A percentile compares a stretch with the other conserved stretches of the same genome.
These are phyloP conservation scores for Plecotus auritus DNA, from an alignment of 2,113 vertebrate genomes.

Conservation along the genomic window DNA sequence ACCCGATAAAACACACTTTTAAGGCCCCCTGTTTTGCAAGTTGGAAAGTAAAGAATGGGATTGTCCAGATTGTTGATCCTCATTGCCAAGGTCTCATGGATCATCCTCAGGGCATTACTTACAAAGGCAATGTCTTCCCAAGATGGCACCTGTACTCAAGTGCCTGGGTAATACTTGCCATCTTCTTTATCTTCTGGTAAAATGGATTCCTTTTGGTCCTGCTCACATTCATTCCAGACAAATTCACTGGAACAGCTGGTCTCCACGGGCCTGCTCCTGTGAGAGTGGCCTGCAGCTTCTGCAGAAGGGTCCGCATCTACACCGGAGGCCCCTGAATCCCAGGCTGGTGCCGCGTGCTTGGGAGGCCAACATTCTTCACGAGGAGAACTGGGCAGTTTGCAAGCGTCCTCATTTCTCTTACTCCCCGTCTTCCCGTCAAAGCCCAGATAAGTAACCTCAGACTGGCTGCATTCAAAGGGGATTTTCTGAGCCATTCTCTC, in stretches of 20 bases:
- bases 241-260: conserved; percentile 59
- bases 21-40: not conserved
- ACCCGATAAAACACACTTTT: not conserved
- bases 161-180: not conserved
- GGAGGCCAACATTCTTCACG: not conserved
- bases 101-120: not conserved
- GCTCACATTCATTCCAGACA: conserved; percentile 61
- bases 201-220: conserved; percentile 54
- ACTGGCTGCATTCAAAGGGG: conserved; percentile 77
- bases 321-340: not conserved
- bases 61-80: not conserved
- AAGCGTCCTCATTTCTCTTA: not conserved
- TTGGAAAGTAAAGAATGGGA: not conserved
- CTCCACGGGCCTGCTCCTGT: conserved; percentile 67
- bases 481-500: not conserved
- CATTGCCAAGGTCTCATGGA: not conserved
- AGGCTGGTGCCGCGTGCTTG: not conserved
- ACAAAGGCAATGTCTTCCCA: not conserved
- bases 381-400: not conserved
- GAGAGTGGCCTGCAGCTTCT: conserved; percentile 51
- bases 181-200: conserved; percentile 23
- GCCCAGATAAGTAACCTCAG: conserved; percentile 78
- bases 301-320: not conserved
- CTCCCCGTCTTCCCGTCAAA: conserved; percentile 7
- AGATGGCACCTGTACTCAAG: not conserved